Conservation (phyloP, 2,797 vertebrate species). For the Sciurus vulgaris region DNA sequence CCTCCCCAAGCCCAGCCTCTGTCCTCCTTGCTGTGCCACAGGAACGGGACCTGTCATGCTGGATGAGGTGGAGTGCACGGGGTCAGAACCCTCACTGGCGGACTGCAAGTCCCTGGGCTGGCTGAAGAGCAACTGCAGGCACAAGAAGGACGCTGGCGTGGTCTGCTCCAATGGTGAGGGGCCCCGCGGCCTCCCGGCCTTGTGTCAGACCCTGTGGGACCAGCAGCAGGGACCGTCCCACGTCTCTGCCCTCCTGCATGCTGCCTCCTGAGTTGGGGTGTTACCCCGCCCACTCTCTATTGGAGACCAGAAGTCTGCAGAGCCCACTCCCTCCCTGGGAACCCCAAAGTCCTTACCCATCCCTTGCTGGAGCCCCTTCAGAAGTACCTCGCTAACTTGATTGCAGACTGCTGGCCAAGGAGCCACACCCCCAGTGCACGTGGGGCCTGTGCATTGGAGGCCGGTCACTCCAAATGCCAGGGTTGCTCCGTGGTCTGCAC, state of each 20-base stretch:
- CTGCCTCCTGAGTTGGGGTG: fast-evolving
- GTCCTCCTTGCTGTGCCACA: neutral
- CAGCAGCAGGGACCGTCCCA: neutral
- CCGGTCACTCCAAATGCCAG: too few species aligned
- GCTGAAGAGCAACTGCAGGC: slow-evolving; percentile 56
- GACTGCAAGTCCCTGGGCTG: slow-evolving; percentile 71
- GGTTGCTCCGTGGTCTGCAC: too few species aligned
- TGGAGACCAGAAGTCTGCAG: neutral
- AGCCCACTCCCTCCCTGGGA: neutral
- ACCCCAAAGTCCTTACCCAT: neutral
- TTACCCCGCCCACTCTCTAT: fast-evolving
- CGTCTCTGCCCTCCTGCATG: neutral
- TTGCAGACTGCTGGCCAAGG: too few species aligned
- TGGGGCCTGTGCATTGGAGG: too few species aligned
- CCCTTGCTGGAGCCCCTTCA: neutral
- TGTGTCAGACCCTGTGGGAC: too few species aligned
- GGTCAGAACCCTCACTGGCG: slow-evolving; percentile 65
- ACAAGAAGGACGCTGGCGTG: slow-evolving; percentile 22
- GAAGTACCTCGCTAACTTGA: neutral
- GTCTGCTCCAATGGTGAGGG: slow-evolving; percentile 61
- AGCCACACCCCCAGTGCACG: too few species aligned
- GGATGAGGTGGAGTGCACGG: slow-evolving; percentile 65
- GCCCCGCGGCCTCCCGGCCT: too few species aligned
- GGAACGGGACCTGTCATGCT: slow-evolving; percentile 67
- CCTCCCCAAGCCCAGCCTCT: neutral